Percentiles rank a stretch among this genome's conserved stretches.
These are phyloP conservation scores for Melozone crissalis DNA, from an alignment of 2,113 vertebrate genomes.

Conservation along the genomic window DNA sequence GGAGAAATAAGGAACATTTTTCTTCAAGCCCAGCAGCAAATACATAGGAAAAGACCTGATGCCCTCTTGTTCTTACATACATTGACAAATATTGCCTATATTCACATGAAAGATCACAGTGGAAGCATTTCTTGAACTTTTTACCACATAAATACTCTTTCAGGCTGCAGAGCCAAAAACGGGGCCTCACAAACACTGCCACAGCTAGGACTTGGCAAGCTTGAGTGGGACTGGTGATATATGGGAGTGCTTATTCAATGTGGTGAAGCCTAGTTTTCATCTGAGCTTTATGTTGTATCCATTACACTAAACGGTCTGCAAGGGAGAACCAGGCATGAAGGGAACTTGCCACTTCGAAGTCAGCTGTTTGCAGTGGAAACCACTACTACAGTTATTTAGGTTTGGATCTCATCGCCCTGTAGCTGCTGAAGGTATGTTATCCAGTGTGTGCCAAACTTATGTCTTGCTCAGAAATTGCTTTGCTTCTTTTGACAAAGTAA, in stretches of 20 bases:
- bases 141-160: neutral
- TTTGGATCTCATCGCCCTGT: neutral
- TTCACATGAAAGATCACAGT: neutral
- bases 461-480: neutral
- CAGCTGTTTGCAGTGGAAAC: neutral
- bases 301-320: conserved; percentile 3
- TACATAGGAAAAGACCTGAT: neutral
- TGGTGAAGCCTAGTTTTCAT: conserved; percentile 20
- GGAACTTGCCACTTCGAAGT: neutral
- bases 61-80: neutral
- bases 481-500: neutral
- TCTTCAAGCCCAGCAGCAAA: neutral
- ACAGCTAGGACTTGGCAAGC: neutral
- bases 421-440: neutral
- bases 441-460: neutral
- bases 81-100: neutral
- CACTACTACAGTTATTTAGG: neutral
- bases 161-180: neutral
- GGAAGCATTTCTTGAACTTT: neutral
- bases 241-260: neutral
- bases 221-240: neutral
- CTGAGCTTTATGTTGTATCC: neutral
- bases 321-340: neutral
- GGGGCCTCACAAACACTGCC: neutral
- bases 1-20: neutral